Evolutionary conservation across 2,113 vertebrate species (phyloP).

Genomic region (Corydoras sp.): DNA sequence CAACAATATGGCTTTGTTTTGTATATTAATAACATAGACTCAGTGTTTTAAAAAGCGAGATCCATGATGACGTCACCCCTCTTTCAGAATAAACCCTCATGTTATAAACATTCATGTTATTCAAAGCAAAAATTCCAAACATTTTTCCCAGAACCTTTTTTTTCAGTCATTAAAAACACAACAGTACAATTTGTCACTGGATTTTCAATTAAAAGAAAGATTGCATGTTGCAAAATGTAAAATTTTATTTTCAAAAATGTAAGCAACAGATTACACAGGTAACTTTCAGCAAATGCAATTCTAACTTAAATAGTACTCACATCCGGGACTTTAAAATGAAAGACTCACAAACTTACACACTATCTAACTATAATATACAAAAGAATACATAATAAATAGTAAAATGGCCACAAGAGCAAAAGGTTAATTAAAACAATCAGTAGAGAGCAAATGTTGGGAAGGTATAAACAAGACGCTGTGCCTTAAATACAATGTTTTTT

Average conservation of each 20-base stretch:
- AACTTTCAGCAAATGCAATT: constrained; percentile 99
- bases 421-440: constrained; percentile 90
- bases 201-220: constrained; percentile 62
- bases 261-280: constrained; percentile 98
- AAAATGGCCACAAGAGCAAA: constrained; percentile 95
- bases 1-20: background rate
- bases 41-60: no score
- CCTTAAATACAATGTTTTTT: constrained; percentile 84
- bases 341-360: constrained; percentile 94
- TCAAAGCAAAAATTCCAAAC: no score
- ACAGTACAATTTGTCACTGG: constrained; percentile 4
- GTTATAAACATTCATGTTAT: no score
- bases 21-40: no score
- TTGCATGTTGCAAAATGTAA: constrained; percentile 87
- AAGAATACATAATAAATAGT: constrained; percentile 89
- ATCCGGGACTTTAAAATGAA: constrained; percentile 97
- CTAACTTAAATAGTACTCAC: constrained; percentile 98
- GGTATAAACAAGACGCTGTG: constrained; percentile 96
- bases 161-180: no score
- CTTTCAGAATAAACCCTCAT: no score
- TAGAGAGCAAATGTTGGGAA: constrained; percentile 97
- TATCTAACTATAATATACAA: constrained; percentile 98
- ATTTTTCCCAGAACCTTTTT: no score
- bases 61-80: no score
- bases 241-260: constrained; percentile 97